Base-by-base conservation (phyloP, 1,140 invertebrate genomes). In the Cherax destructor region DNA sequence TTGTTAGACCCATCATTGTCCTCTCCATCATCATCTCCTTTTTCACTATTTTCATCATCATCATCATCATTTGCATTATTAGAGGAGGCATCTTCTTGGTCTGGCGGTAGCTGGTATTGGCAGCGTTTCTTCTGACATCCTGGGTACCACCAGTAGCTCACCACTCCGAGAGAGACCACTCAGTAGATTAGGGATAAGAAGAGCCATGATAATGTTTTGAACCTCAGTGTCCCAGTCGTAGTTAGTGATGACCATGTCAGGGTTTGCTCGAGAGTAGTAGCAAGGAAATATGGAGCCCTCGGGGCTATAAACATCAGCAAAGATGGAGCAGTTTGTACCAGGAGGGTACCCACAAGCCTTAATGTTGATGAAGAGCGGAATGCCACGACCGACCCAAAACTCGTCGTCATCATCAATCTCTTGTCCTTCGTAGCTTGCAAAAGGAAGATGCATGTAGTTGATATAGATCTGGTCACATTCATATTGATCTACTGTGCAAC, bases 321-420 rank as follows among this genome's bases (percentile, higher is more conserved):
- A 98, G 93, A 97, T 97, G 92, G 96, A 96, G 94, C 97, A 98
- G 93, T 97, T 96, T n/a, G 98, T 97, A 47, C 95, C 95, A 30
- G 97, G 97, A 78, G 97, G 97, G 94, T 98, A 98, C n/a, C 97
- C 97, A 94, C 97, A 98, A 7, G 97, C 97, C 94, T 97, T 97
- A 94, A 97, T 97, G 94, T 97, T 97, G 84, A 97, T 96, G 86
- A 97, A 94, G 9, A 97, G 95, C 30, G 96, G 96, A 21, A 96
- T 97, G 93, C 97, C 96, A 84, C 87, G 83, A 95, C 95, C 85
- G 21, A 94, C 92, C 94, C 94, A 94, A 79, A 92, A 93, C 24
- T 92, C 85, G n/a, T 92, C 89, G 6, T 92, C 93, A 59, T 92
- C 88, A 41, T 86, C 88, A 30, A 86, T 86, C 18, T 91, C 80